phyloP scores from a whole-genome alignment of 2,797 vertebrate genomes.

The Adrianichthys oophorus region DNA sequence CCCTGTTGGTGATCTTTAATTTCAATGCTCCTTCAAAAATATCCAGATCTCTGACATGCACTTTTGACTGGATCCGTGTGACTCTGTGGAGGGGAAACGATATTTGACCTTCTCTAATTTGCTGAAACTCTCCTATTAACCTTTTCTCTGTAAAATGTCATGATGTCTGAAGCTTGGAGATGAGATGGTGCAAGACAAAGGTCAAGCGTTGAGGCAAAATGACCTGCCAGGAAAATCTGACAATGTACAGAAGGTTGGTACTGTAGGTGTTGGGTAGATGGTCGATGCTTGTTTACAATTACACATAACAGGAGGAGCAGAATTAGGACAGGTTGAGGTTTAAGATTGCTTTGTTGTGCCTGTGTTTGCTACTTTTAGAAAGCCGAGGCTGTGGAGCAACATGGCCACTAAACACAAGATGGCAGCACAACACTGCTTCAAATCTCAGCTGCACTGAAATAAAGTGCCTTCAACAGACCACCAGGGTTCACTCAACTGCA shows the following conservation, averaged over 20 bases:
- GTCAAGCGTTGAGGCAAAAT: slow-evolving; percentile 62
- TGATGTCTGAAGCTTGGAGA: slow-evolving; percentile 49
- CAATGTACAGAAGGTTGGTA: slow-evolving; percentile 8
- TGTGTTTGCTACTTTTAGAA: not conserved
- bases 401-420: slow-evolving; percentile 35
- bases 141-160: slow-evolving; percentile 78
- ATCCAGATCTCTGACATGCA: slow-evolving; percentile 1
- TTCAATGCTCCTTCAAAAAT: slow-evolving; percentile 8
- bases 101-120: slow-evolving; percentile 71
- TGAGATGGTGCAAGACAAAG: slow-evolving; percentile 61
- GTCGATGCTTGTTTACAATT: not conserved
- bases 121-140: slow-evolving; percentile 62
- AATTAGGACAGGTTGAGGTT: not conserved
- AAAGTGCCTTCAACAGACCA: slow-evolving; percentile 14
- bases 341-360: not conserved
- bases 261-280: slow-evolving; percentile 12
- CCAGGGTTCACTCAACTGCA: slow-evolving; percentile 35
- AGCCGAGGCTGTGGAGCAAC: not conserved
- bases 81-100: not conserved
- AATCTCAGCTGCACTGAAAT: not conserved
- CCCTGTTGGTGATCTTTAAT: not conserved
- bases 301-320: slow-evolving; percentile 3
- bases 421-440: slow-evolving; percentile 53
- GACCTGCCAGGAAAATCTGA: slow-evolving; percentile 53
- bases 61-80: slow-evolving; percentile 22